Evolutionary conservation across 2,888 invertebrate species (phyloP).

Genomic region (Halictus quadricinctus): DNA sequence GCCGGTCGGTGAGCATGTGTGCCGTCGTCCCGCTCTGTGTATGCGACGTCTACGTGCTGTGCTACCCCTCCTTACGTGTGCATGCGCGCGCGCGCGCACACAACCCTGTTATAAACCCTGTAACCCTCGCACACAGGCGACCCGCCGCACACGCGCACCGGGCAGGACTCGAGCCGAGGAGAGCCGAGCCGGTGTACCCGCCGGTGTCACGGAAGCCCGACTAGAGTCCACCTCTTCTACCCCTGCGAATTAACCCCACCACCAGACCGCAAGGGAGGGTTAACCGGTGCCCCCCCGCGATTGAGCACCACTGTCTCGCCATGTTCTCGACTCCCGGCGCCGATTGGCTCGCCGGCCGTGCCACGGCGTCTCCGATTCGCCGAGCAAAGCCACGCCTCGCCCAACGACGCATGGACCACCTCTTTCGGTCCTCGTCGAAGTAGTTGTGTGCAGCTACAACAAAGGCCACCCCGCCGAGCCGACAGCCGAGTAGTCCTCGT

Average conservation of each 20-base stretch:
- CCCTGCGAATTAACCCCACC: slow-evolving; percentile 65
- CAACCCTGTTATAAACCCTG: slow-evolving; percentile 12
- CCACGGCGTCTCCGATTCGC: slow-evolving; percentile 69
- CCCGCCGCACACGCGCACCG: slow-evolving; percentile 16
- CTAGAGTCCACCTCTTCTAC: slow-evolving; percentile 56
- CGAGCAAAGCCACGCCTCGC: slow-evolving; percentile 71
- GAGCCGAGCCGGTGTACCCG: slow-evolving; percentile 40
- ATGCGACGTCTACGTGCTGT: slow-evolving; percentile 38
- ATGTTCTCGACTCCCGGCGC: slow-evolving; percentile 72
- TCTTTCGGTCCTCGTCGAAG: slow-evolving; percentile 61
- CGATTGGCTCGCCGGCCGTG: slow-evolving; percentile 69
- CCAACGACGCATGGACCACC: slow-evolving; percentile 63
- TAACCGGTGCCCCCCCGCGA: slow-evolving; percentile 20
- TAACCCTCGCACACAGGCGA: slow-evolving; percentile 8
- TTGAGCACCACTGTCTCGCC: slow-evolving; percentile 81
- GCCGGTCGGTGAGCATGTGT: slow-evolving; percentile 49
- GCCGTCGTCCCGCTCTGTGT: background rate
- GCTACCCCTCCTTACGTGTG: slow-evolving; percentile 27
- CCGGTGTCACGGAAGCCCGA: slow-evolving; percentile 67
- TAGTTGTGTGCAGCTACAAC: slow-evolving; percentile 71
- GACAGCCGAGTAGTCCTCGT: slow-evolving; percentile 77
- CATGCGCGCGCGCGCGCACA: slow-evolving; percentile 16
- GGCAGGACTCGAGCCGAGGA: background rate
- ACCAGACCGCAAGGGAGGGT: slow-evolving; percentile 45
- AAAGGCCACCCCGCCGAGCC: slow-evolving; percentile 71